A percentile compares a stretch with the other conserved stretches of the same genome.
Evolutionary conservation across 1,140 invertebrate genomes (phyloP).

Genomic region (roundworm (Caenorhabditis elegans)): WBcel235 BX284602.5:9175001-9175500

Average conservation of each 20-base stretch:
- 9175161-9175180: constrained; percentile 44
- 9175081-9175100: background rate
- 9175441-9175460: constrained; percentile 65
- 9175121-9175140: background rate
- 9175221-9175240: constrained; percentile 60
- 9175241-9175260: constrained; percentile 56
- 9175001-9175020: constrained; percentile 63
- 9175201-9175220: constrained; percentile 60
- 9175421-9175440: constrained; percentile 64
- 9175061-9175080: constrained; percentile 62
- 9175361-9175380: constrained; percentile 49
- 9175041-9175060: constrained; percentile 39
- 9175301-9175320: constrained; percentile 14
- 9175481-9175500: background rate
- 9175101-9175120: background rate
- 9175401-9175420: constrained; percentile 60
- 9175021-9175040: constrained; percentile 64
- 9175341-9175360: constrained; percentile 58
- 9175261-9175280: constrained; percentile 56
- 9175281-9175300: constrained; percentile 47
- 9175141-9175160: too few relatives aligned
- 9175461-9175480: too few relatives aligned
- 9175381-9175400: constrained; percentile 47
- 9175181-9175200: constrained; percentile 51
- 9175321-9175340: constrained; percentile 15